These are phyloP conservation scores for Octopus bimaculoides DNA, from an alignment of 1,140 invertebrate species.

Conservation along the genomic window DNA sequence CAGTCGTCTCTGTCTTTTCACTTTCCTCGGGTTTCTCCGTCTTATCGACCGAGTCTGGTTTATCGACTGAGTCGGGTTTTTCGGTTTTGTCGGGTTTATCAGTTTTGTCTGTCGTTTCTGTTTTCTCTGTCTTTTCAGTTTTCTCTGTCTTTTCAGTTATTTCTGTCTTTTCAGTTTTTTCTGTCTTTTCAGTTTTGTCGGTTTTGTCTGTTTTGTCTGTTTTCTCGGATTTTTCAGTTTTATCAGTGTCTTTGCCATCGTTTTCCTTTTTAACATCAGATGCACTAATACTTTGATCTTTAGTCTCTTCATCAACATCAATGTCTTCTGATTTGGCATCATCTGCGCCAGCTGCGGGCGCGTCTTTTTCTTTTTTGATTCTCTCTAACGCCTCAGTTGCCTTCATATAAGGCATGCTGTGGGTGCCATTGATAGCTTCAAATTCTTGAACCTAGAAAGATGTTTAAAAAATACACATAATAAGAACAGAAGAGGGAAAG, in stretches of 20 bases:
- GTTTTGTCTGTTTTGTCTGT: background rate
- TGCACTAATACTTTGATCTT: slow-evolving; percentile 25
- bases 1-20: background rate
- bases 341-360: slow-evolving; percentile 40
- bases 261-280: slow-evolving; percentile 23
- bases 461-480: slow-evolving; percentile 1
- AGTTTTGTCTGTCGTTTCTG: background rate
- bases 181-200: background rate
- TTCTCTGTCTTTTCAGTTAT: slow-evolving; percentile 56
- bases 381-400: slow-evolving; percentile 69
- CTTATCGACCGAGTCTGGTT: background rate
- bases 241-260: slow-evolving; percentile 53
- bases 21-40: background rate
- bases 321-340: slow-evolving; percentile 32
- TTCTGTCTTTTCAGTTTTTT: background rate
- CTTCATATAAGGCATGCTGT: slow-evolving; percentile 83
- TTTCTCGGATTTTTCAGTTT: slow-evolving; percentile 50
- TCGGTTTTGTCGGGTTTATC: background rate
- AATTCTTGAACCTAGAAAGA: slow-evolving; percentile 81
- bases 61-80: background rate
- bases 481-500: background rate
- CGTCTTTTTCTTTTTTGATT: slow-evolving; percentile 49
- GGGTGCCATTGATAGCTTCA: slow-evolving; percentile 96
- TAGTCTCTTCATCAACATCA: slow-evolving; percentile 12
- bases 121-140: slow-evolving; percentile 42